Percentiles rank a stretch among this genome's conserved stretches.
phyloP scores from a whole-genome alignment of 53 echinoderm and acorn worm genomes.

The Henricia sp. region DNA sequence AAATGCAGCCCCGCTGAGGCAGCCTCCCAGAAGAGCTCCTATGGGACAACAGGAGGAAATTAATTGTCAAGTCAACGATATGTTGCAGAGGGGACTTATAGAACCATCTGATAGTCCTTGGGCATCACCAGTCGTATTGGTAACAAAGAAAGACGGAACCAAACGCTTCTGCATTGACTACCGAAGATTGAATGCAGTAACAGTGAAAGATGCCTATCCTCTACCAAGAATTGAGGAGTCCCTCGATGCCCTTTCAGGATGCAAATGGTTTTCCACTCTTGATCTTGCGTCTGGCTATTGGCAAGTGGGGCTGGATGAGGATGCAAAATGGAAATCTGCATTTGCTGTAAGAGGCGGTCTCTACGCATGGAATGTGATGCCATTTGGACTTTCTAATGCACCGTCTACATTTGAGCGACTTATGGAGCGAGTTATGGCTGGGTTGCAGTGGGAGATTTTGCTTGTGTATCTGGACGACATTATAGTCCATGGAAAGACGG shows the following conservation, averaged over 20 bases:
- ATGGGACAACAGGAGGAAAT: slow-evolving; percentile 44
- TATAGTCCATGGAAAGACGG: slow-evolving; percentile 57
- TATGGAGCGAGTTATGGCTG: slow-evolving; percentile 73
- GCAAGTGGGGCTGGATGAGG: slow-evolving; percentile 66
- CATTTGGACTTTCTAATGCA: slow-evolving; percentile 75
- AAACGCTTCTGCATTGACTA: slow-evolving; percentile 75
- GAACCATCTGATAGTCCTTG: slow-evolving; percentile 74
- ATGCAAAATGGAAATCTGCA: slow-evolving; percentile 65
- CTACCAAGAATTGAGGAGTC: slow-evolving; percentile 74
- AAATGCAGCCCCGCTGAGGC: slow-evolving; percentile 41
- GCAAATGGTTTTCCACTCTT: slow-evolving; percentile 72
- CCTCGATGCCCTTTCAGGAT: slow-evolving; percentile 56
- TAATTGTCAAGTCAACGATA: slow-evolving; percentile 39
- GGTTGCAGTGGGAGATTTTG: slow-evolving; percentile 75
- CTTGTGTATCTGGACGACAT: slow-evolving; percentile 77
- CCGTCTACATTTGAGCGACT: slow-evolving; percentile 73
- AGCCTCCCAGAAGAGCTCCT: slow-evolving; percentile 56
- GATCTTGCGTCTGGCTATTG: slow-evolving; percentile 77
- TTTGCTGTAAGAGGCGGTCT: slow-evolving; percentile 58
- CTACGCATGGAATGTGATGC: slow-evolving; percentile 72
- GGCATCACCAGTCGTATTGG: slow-evolving; percentile 69
- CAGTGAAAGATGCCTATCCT: slow-evolving; percentile 79
- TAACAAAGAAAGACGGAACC: slow-evolving; percentile 78
- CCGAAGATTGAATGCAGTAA: slow-evolving; percentile 56
- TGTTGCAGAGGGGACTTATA: slow-evolving; percentile 62